Base-by-base conservation (phyloP, 2,888 invertebrate genomes). In the Cataglyphis albicans region DNA sequence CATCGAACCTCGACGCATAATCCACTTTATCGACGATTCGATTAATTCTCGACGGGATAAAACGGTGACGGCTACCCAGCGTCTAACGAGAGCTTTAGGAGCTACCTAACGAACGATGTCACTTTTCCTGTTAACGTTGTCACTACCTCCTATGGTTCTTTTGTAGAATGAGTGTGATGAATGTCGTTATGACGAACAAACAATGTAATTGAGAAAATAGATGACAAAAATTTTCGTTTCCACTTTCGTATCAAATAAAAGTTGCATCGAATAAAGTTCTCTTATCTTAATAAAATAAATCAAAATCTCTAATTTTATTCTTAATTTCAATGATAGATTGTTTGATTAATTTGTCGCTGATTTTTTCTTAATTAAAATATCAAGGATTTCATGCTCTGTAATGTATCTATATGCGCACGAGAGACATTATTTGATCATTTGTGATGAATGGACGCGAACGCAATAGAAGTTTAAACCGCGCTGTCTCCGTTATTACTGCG, bases 11-110 rank as follows among this genome's bases (percentile, higher is more conserved):
- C 84, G 85, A 72, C 85, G 83, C 89, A 76, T 89, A 89, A 89
- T 89, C 89, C 84, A 86, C 81, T 89, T 89, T 89, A 87, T 83
- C 84, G 84, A 52, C 84, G 76, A 89, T 83, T 89, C 84, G 86
- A 89, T 89, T 89, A 89, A 85, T 89, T 61, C 74, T 75, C 76
- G 81, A 88, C 87, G 85, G 84, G 85, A 80, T 85, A 82, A 89
- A 89, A 87, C 76, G 89, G 84, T 87, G 83, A 83, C 75, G 83
- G 85, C 80, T 81, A 83, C 65, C 70, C 85, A 84, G 68, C 74
- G 82, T 41, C 88, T 88, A 88, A 88, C 83, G 86, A 88, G 88
- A 82, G 82, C 78, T 80, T 70, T 70, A 70, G 70, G 70, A 80
- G 21, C 59, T 70, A 44, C 32, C 70, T 80, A 80, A 80, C 72